These are phyloP conservation scores for Anniella stebbinsi DNA, from an alignment of 2,797 vertebrate species.

Conservation along the genomic window DNA sequence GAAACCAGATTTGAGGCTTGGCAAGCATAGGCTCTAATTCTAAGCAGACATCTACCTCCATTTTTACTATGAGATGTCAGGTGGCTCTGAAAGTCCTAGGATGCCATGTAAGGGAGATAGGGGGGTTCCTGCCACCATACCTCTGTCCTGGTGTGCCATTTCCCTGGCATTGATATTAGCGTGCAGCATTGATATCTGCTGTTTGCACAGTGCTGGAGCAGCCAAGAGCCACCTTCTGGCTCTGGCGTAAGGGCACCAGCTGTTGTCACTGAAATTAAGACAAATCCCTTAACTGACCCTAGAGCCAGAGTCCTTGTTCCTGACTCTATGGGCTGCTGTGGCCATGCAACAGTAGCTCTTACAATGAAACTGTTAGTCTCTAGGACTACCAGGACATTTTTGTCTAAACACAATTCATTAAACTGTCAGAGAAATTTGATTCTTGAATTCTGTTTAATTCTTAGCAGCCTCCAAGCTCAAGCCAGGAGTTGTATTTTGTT, in stretches of 20 bases:
- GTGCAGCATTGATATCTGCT: not conserved
- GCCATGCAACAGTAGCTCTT: not conserved
- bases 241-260: not conserved
- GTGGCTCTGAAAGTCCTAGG: not conserved
- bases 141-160: not conserved
- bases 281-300: not conserved
- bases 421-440: not conserved
- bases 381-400: not conserved
- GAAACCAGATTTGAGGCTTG: not conserved
- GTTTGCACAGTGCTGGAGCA: not conserved
- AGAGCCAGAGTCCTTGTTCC: not conserved
- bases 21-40: not conserved
- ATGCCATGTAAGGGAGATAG: not conserved
- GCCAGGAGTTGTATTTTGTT: not conserved
- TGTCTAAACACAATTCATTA: not conserved
- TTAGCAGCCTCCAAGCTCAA: not conserved
- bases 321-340: not conserved
- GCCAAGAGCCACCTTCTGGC: not conserved
- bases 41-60: not conserved
- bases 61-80: not conserved
- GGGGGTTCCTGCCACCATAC: not conserved
- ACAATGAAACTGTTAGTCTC: not conserved
- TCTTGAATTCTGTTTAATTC: conserved; percentile 9
- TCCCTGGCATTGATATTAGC: not conserved
- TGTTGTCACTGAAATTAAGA: not conserved